Percentiles rank a stretch among this genome's conserved stretches.
Evolutionary conservation across 2,888 invertebrate genomes (phyloP).

Genomic region (Escarpia spicata): DNA sequence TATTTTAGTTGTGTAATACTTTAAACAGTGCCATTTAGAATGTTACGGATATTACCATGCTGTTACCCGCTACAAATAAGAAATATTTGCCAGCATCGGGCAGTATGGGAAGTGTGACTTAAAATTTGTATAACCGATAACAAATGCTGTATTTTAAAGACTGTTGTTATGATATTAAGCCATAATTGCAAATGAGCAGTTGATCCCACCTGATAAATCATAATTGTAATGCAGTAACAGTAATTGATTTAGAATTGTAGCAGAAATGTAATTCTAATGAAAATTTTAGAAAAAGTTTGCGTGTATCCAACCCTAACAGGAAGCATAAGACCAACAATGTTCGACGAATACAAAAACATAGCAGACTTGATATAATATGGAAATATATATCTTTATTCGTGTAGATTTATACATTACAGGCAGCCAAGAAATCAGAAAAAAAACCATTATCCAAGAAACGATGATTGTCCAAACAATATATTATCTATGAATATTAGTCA

Average conservation of each 20-base stretch:
- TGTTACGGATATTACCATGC: no score
- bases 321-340: background rate
- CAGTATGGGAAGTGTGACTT: no score
- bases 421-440: background rate
- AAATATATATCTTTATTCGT: background rate
- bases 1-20: no score
- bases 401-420: background rate
- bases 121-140: no score
- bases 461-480: conserved; percentile 1
- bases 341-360: background rate
- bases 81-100: no score
- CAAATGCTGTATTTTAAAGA: no score
- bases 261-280: background rate
- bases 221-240: background rate
- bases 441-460: background rate
- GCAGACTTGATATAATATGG: background rate
- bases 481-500: background rate
- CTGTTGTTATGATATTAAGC: no score
- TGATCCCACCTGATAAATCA: background rate
- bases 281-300: background rate
- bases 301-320: background rate
- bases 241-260: background rate
- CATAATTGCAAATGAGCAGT: background rate
- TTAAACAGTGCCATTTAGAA: no score
- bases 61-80: no score